These are phyloP conservation scores for Caenorhabditis japonica DNA, from an alignment of 2,888 invertebrate genomes.

Conservation along the genomic window DNA sequence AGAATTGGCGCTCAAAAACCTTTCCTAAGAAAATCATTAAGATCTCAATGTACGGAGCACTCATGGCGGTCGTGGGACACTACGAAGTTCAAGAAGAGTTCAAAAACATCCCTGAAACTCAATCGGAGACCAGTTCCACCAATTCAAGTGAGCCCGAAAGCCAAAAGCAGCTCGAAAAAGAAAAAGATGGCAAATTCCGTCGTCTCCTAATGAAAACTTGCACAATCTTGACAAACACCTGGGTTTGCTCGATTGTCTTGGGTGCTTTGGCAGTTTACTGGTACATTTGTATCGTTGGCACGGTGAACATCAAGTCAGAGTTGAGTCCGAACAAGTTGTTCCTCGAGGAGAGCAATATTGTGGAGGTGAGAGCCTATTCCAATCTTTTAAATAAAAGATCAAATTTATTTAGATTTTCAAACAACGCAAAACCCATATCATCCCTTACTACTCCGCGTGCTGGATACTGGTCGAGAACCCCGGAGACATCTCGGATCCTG, in stretches of 20 bases:
- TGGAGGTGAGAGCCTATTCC: no score
- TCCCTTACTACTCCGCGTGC: conserved; percentile 72
- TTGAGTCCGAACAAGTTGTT: conserved; percentile 73
- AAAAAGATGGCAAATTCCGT: conserved; percentile 27
- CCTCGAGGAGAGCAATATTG: conserved; percentile 67
- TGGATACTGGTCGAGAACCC: conserved; percentile 74
- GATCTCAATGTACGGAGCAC: conserved; percentile 73
- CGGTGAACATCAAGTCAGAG: conserved; percentile 72
- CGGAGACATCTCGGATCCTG: conserved; percentile 64
- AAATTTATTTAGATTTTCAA: conserved; percentile 62
- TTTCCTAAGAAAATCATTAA: conserved; percentile 28
- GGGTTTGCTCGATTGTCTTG: conserved; percentile 62
- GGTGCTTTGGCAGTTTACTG: conserved; percentile 68
- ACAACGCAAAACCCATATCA: conserved; percentile 70
- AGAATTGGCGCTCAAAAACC: no score
- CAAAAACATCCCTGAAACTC: conserved; percentile 7
- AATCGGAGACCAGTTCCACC: conserved; percentile 19
- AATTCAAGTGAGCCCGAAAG: conserved; percentile 24
- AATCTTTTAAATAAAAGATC: background rate
- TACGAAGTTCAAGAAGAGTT: conserved; percentile 58
- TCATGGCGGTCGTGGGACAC: conserved; percentile 72
- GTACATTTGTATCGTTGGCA: conserved; percentile 70
- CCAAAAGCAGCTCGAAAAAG: conserved; percentile 3
- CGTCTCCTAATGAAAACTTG: conserved; percentile 41
- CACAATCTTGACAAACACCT: conserved; percentile 63